Evolutionary conservation across 2,113 vertebrate species (phyloP).

Genomic region (Caretta caretta): DNA sequence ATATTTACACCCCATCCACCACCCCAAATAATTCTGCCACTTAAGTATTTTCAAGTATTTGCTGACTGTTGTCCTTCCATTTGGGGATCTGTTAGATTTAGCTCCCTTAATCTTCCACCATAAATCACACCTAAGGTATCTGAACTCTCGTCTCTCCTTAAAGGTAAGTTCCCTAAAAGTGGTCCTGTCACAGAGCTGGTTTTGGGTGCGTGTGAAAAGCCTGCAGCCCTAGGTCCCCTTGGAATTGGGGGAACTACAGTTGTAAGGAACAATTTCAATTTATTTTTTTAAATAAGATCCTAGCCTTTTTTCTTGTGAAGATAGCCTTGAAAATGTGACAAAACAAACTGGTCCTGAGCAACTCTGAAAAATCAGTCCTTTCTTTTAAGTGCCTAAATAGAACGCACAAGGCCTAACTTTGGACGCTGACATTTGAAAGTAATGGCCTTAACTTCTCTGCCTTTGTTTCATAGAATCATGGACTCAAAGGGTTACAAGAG

Average conservation of each 20-base stretch:
- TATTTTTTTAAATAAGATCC: not conserved
- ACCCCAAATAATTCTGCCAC: conserved; percentile 2
- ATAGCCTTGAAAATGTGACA: not conserved
- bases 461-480: not conserved
- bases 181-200: not conserved
- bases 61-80: not conserved
- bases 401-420: not conserved
- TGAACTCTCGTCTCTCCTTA: not conserved
- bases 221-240: not conserved
- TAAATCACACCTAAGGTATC: not conserved
- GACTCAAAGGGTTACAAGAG: no score
- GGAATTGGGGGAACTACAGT: not conserved
- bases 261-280: not conserved
- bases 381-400: not conserved
- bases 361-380: not conserved
- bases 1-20: not conserved
- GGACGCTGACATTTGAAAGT: not conserved
- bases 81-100: not conserved
- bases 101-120: not conserved
- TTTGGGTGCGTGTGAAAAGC: not conserved
- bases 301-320: not conserved
- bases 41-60: not conserved
- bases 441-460: not conserved
- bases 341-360: not conserved
- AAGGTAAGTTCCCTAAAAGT: not conserved